Conservation (phyloP, 2,797 vertebrate species). For the Mionectes olivaceus region DNA sequence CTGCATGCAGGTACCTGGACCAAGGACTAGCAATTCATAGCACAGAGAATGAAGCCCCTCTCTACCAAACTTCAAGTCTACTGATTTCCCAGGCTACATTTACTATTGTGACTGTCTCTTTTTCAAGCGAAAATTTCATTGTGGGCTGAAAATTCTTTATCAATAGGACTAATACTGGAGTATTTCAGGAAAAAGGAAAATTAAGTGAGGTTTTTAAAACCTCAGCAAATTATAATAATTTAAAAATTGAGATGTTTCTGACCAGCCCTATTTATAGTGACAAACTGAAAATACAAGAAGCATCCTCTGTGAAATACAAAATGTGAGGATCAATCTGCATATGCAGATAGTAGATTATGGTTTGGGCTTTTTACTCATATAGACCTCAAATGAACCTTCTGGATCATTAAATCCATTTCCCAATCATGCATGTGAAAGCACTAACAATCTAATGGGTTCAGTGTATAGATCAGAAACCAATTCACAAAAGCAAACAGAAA, state of each 20-base stretch:
- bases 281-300: background rate
- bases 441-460: background rate
- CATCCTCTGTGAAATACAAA: background rate
- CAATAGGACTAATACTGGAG: rapidly evolving
- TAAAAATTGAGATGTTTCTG: background rate
- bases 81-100: background rate
- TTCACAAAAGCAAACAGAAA: background rate
- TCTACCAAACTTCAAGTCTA: background rate
- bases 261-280: background rate
- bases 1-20: background rate
- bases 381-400: background rate
- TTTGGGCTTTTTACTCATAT: background rate
- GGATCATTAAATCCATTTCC: background rate
- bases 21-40: background rate
- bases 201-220: background rate
- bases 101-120: background rate
- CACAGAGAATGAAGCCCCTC: background rate
- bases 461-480: background rate
- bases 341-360: background rate
- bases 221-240: background rate
- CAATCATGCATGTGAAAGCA: background rate
- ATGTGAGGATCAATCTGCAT: background rate
- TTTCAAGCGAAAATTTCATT: background rate
- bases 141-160: background rate
- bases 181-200: background rate